These are phyloP conservation scores for Luidia sarsii DNA, from an alignment of 53 echinoderm and acorn worm species.

Conservation along the genomic window DNA sequence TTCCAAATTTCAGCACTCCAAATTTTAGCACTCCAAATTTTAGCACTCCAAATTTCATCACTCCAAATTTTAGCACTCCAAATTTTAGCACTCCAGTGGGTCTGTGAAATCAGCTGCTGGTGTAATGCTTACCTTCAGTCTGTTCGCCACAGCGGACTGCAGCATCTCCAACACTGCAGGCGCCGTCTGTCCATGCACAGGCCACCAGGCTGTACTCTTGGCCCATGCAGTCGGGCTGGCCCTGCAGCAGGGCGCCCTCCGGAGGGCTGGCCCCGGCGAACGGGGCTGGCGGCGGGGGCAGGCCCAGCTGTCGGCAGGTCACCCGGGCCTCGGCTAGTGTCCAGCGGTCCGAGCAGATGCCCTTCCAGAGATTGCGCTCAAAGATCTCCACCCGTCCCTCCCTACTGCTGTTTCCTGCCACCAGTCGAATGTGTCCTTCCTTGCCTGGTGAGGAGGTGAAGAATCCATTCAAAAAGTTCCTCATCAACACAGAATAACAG, in stretches of 20 bases:
- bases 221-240: neutral
- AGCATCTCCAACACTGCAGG: conserved; percentile 5
- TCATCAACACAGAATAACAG: too few species aligned
- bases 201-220: neutral
- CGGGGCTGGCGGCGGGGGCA: neutral
- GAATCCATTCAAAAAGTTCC: too few species aligned
- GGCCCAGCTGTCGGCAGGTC: conserved; percentile 2
- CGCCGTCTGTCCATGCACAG: neutral
- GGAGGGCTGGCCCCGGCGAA: neutral
- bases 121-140: neutral
- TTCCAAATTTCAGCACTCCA: too few species aligned
- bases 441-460: neutral
- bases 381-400: conserved; percentile 25
- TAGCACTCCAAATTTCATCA: too few species aligned
- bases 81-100: too few species aligned
- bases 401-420: neutral
- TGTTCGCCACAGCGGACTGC: conserved; percentile 13
- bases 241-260: neutral
- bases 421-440: neutral
- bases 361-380: conserved; percentile 12
- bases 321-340: conserved; percentile 1
- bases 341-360: conserved; percentile 31
- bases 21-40: too few species aligned
- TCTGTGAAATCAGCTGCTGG: too few species aligned
- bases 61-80: too few species aligned